Evolutionary conservation across 2,113 vertebrate species (phyloP), one percentile per base, ranked within the genome.

Genomic region (Neodontobutis hainanensis): DNA sequence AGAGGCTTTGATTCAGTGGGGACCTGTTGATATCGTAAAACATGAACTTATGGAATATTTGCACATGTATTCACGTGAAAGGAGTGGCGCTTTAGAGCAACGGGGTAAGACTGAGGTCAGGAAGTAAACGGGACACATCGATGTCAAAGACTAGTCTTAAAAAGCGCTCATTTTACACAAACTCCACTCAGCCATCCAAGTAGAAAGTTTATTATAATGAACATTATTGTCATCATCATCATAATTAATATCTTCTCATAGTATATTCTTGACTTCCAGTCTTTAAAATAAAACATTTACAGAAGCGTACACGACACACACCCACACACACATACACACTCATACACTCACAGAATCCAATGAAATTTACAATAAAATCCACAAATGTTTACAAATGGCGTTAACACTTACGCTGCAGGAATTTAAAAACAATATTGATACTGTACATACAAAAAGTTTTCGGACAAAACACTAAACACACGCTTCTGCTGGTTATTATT

Each of bases 151-250:
- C 47, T n/a, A 49, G 47, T 16, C 47, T 19, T 11, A 77, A 87
- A 72, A 71, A 11, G 27, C 67, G 80, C 69, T 61, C 70, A 48
- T 7, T 27, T 38, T 87, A 80, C 86, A 27, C 19, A 27, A 27
- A 27, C 19, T 27, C 19, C 48, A 50, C 87, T 64, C 90, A 91
- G 57, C 70, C 69, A 89, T 94, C 96, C 94, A 93, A 96, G 95
- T 97, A 97, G 89, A 97, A 97, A 96, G 94, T 97, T 98, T 98
- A 96, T 94, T 96, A 84, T 89, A 71, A 79, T 81, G 68, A 65
- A 65, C 81, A 84, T 81, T 62, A 81, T 68, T 56, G 47, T 80
- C 55, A 66, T 80, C 44, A 61, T 70, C 43, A 65, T 55, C 9
- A 80, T 60, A 49, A 77, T 67, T 43, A 59, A 75, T 19, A 65